Evolutionary conservation across 2,888 invertebrate genomes (phyloP), one percentile per base, ranked within the genome.

Genomic region (Heliconius aoede): DNA sequence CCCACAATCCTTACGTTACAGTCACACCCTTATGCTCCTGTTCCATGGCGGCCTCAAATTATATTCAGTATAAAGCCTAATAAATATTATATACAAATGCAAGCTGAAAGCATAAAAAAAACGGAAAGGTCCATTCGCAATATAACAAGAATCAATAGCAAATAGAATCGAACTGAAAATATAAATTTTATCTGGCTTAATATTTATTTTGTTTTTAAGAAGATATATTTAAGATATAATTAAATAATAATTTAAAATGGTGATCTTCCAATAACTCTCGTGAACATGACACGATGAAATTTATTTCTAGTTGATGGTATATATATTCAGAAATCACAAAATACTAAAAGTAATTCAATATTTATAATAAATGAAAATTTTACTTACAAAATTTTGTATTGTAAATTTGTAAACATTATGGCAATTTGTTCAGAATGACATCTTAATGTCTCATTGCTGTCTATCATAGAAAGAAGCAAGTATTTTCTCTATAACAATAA

Each of bases 341-440:
- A 8, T 36, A 28, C 55, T 32, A 8, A 30, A 32, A 69, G 1
- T 55, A 15, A 15, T n/a, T 30, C 18, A 24, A 24, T 55, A 8
- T 69, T 51, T 9, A 55, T 69, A 46, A 64, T 62, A 30, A 55
- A n/a, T 32, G 0, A 26, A 15, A 40, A 0, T 51, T 46, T 24
- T 28, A 75, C 76, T 78, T 60, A 76, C 76, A 76, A 40, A 64
- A 62, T 30, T 46, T 76, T 76, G 11, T 30, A 51, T 51, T 74
- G 76, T 61, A 74, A 60, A 72, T n/a, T 46, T 32, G 76, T 72
- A 73, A 79, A 69, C 74, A 77, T 75, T 65, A 32, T 72, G 68
- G 51, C 26, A 72, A 77, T 36, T 72, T 36, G 15, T 28, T 65
- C 30, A 40, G 30, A 64, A 36, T 76, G 61, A 72, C 76, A 76